Conservation (phyloP, 2,113 vertebrate species). For the Spermophilus dauricus region DNA sequence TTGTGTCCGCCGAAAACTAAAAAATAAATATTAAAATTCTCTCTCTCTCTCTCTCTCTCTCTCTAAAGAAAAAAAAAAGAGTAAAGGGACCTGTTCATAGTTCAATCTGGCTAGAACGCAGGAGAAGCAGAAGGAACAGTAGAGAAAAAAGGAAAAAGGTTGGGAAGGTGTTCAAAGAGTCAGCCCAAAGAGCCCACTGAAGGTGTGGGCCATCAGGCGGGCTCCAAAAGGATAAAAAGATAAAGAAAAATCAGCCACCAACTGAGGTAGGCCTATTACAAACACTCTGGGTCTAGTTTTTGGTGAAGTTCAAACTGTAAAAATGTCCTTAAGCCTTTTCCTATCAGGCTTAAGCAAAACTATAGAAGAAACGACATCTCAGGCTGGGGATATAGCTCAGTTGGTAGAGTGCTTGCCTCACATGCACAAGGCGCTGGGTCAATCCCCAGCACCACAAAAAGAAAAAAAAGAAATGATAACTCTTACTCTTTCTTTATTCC, state of each 20-base stretch:
- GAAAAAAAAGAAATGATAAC: neutral
- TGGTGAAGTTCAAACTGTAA: neutral
- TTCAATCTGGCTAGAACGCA: neutral
- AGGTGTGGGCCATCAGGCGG: neutral
- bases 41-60: too few relatives aligned
- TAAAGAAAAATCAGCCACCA: neutral
- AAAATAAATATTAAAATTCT: too few relatives aligned
- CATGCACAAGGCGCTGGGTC: too few relatives aligned
- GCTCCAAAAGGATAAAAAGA: neutral
- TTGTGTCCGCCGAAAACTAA: too few relatives aligned
- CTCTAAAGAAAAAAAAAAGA: too few relatives aligned
- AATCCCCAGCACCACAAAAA: too few relatives aligned
- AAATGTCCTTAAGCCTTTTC: constrained; percentile 39
- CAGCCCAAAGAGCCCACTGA: neutral
- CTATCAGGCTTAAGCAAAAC: neutral
- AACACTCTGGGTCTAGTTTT: constrained; percentile 11
- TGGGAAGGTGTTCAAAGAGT: neutral
- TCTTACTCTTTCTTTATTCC: neutral
- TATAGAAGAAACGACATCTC: neutral
- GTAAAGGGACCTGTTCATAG: neutral
- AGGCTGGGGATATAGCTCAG: too few relatives aligned
- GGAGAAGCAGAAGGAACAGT: neutral
- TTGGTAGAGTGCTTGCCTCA: too few relatives aligned
- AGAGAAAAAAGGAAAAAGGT: neutral
- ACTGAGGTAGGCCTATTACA: neutral